phyloP scores from a whole-genome alignment of 2,113 vertebrate genomes.

The Spea multiplicata region DNA sequence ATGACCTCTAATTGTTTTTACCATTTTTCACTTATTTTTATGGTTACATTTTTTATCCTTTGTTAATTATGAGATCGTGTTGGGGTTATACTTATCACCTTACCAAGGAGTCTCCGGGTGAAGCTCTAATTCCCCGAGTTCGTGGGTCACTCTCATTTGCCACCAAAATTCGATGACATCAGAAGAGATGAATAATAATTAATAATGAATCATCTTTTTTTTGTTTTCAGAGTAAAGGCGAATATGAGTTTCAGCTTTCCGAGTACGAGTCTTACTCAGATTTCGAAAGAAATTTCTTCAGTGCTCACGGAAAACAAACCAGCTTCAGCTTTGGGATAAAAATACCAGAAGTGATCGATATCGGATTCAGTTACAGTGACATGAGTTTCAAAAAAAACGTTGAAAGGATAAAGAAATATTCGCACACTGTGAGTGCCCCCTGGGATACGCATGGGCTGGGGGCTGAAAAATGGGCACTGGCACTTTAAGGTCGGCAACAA shows the following conservation, averaged over 20 bases:
- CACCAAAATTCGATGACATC: too few species aligned
- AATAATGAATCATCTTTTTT: constrained; percentile 33
- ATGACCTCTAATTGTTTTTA: too few species aligned
- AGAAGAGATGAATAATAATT: too few species aligned
- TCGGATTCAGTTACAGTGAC: constrained; percentile 62
- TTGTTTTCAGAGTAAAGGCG: constrained; percentile 77
- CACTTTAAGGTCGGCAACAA: too few species aligned
- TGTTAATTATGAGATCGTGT: too few species aligned
- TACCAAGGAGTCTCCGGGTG: too few species aligned
- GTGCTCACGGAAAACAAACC: constrained; percentile 30
- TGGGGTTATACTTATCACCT: too few species aligned
- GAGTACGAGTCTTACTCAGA: constrained; percentile 75
- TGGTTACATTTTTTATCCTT: too few species aligned
- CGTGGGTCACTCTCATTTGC: too few species aligned
- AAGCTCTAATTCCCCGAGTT: too few species aligned
- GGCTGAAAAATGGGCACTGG: too few species aligned
- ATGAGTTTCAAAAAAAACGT: constrained; percentile 66
- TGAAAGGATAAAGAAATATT: constrained; percentile 67
- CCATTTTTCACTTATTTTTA: too few species aligned
- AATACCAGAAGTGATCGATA: constrained; percentile 55
- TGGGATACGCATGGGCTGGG: background rate
- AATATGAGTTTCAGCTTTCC: constrained; percentile 75
- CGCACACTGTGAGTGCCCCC: constrained; percentile 70
- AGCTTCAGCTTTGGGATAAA: constrained; percentile 65
- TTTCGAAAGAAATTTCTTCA: constrained; percentile 63